Base-by-base conservation (phyloP, 35 echinoderm and acorn worm species). In the Stichopus chloronotus region DNA sequence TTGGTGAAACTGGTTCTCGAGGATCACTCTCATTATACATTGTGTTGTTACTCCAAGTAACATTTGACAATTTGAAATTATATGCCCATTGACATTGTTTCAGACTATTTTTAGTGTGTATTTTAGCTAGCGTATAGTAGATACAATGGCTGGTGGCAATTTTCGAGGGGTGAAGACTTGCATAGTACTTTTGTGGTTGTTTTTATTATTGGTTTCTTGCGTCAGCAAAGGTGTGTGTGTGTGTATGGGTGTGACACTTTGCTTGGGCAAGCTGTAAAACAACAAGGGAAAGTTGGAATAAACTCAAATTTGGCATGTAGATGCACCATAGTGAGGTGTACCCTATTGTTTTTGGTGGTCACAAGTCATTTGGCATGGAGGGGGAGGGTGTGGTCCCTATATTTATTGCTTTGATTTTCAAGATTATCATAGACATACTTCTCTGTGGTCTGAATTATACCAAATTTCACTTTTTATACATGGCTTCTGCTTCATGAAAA, bases 1-100 rank as follows among this genome's bases (percentile, higher is more conserved):
- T 68, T 68, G 63, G 63, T 9, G 17, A 68, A 8, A 8, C 8
- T 68, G 63, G 63, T 68, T 9, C 63, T 68, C 63, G 8, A 68
- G 63, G 63, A 68, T 68, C 63, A 68, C 63, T 68, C 63, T 68
- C 63, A 68, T 68, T 68, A 68, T 68, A 17, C 63, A 68, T 68
- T 68, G 63, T 68, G 63, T 68, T 68, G 63, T 68, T 68, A 68
- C 63, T 68, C 63, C 63, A 68, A 68, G 63, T 68, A 68, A 68
- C 63, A 8, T 68, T 68, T 68, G 63, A 68, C 63, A 68, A 9
- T 68, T 68, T 68, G 63, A 68, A 68, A 68, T 68, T 68, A 68
- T 68, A 8, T 68, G 63, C 63, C 63, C 63, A 68, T 17, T 68
- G 63, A 68, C 63, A 68, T 68, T 68, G 8, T 68, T 68, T 68